These are phyloP conservation scores for Anthopleura xanthogrammica DNA, from an alignment of 92 coral and sea anemone species.

Conservation along the genomic window DNA sequence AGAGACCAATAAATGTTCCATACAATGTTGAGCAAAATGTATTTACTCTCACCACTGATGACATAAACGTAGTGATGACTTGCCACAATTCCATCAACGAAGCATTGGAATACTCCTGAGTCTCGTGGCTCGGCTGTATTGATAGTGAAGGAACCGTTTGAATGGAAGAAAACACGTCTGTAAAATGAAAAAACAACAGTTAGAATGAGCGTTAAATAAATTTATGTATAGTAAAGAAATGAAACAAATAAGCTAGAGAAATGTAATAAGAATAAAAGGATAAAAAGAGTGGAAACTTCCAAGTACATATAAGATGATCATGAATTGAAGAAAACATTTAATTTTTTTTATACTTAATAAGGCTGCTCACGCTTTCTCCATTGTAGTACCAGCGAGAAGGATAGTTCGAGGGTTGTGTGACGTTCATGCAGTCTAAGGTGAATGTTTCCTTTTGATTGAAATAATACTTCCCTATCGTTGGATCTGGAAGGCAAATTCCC, in stretches of 20 bases:
- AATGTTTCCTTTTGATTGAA: constrained; percentile 6
- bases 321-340: background rate
- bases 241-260: background rate
- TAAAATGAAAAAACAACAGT: background rate
- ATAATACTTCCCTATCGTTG: background rate
- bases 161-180: background rate
- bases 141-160: constrained; percentile 24
- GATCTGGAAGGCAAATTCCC: background rate
- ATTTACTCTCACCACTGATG: constrained; percentile 1
- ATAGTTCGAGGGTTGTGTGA: background rate
- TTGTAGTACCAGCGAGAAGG: constrained; percentile 24
- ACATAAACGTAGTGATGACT: constrained; percentile 8
- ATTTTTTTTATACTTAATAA: background rate
- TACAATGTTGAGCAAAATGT: no score
- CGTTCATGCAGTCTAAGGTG: constrained; percentile 9
- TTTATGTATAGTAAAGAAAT: no score
- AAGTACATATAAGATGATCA: background rate
- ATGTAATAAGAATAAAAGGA: background rate
- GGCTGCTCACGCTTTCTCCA: background rate
- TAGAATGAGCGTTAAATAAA: no score
- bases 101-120: constrained; percentile 55
- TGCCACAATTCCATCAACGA: constrained; percentile 18
- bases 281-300: background rate
- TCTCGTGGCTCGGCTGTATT: constrained; percentile 19
- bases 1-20: no score